Base-by-base conservation (phyloP, 2,888 invertebrate genomes). In the Petrolisthes cinctipes region DNA sequence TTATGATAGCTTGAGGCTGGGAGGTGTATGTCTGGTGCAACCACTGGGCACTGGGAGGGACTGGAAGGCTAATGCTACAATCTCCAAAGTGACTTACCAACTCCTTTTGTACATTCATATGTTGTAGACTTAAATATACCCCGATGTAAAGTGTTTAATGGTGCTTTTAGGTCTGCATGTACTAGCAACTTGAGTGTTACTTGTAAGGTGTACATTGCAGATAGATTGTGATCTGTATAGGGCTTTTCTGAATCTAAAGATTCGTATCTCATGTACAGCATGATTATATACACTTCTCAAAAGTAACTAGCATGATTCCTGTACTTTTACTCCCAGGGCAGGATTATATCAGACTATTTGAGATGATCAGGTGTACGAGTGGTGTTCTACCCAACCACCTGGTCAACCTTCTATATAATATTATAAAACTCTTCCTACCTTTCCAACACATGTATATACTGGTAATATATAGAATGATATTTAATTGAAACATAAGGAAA, bases 31-130 rank as follows among this genome's bases (percentile, higher is more conserved):
- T 57, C 71, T 75, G 75, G 57, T 76, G 75, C 61, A 83, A 23
- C 76, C 57, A 54, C 6, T n/a, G 76, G 83, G 54, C 75, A 17
- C 37, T 71, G 61, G 51, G 53, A 66, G 53, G 68, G 56, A 57
- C 56, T 78, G 85, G 81, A 78, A 51, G 80, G 79, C 76, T 79
- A 53, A 78, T 78, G 71, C 82, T 87, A 88, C 87, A 88, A 88
- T 88, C 87, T 84, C 84, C 87, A 83, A 88, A 88, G 87, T 88
- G 87, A 88, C 87, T 88, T 88, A 88, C 83, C 53, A 83, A 83
- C 86, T 87, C 78, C 75, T 86, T 88, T 88, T 88, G 84, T 84
- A 84, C 83, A 88, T 84, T 88, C 84, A 84, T 88, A 81, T 84
- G 71, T 75, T 84, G 75, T 84, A 88, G 87, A 84, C 79, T 71